Conservation (phyloP, 2,888 invertebrate species). For the Catotricha subobsoleta region DNA sequence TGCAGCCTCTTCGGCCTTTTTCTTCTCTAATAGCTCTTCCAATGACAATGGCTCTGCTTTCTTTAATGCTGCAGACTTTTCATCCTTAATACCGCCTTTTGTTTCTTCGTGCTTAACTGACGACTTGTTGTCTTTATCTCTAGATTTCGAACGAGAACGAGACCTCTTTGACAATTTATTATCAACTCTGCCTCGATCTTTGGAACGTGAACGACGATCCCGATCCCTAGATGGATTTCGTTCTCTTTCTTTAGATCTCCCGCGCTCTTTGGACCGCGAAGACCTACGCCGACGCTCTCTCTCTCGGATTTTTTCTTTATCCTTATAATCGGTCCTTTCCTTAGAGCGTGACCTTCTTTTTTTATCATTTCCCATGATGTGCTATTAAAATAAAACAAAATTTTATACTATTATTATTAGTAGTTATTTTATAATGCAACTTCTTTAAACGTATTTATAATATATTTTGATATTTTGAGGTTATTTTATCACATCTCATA, state of each 20-base stretch:
- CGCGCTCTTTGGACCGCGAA: conserved; percentile 11
- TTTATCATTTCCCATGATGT: conserved; percentile 23
- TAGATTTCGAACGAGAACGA: conserved; percentile 13
- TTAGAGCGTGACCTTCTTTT: conserved; percentile 34
- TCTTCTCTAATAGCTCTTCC: conserved; percentile 87
- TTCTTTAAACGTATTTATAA: too few species aligned
- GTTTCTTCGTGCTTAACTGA: conserved; percentile 18
- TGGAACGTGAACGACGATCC: conserved; percentile 24
- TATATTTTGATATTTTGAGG: too few species aligned
- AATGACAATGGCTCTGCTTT: conserved; percentile 74
- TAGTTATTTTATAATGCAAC: too few species aligned
- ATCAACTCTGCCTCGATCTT: conserved; percentile 18
- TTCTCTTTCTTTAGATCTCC: conserved; percentile 9
- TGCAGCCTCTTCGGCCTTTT: conserved; percentile 89
- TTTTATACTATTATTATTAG: too few species aligned
- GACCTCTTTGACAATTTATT: not conserved
- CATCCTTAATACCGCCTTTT: conserved; percentile 31
- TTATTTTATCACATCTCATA: too few species aligned
- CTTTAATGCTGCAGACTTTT: conserved; percentile 24
- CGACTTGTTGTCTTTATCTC: conserved; percentile 22
- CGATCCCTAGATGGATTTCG: conserved; percentile 11
- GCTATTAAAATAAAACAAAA: not conserved
- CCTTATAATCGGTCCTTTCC: conserved; percentile 18
- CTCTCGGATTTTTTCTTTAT: conserved; percentile 8
- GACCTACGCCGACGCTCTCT: conserved; percentile 12